phyloP scores from a whole-genome alignment of 2,888 invertebrate species.

The Andrena minutula region DNA sequence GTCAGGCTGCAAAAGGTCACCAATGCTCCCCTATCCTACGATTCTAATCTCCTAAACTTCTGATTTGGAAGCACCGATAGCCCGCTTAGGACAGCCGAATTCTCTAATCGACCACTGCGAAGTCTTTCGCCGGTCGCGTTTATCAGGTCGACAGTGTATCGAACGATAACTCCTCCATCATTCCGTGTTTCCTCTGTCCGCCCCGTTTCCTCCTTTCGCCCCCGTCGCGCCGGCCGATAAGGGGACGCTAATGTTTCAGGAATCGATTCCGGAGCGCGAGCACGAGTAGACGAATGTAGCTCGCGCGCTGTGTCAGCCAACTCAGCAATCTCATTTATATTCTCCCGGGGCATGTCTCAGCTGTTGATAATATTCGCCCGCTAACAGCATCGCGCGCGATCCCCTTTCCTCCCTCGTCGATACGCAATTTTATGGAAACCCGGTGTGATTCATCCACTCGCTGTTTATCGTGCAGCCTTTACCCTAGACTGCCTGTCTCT shows the following conservation, averaged over 20 bases:
- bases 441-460: slow-evolving; percentile 49
- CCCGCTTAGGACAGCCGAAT: not conserved
- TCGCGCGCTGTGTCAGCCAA: slow-evolving; percentile 9
- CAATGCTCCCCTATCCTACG: no score
- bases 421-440: slow-evolving; percentile 43
- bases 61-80: no score
- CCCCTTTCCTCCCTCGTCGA: slow-evolving; percentile 21
- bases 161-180: slow-evolving; percentile 4
- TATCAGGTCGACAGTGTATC: slow-evolving; percentile 3
- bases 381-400: not conserved
- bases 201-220: not conserved
- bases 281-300: slow-evolving; percentile 17
- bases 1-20: no score
- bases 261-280: slow-evolving; percentile 11
- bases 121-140: not conserved
- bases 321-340: slow-evolving; percentile 35
- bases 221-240: slow-evolving; percentile 17
- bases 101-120: not conserved
- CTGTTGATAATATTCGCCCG: slow-evolving; percentile 43
- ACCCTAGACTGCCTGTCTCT: slow-evolving; percentile 62
- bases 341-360: slow-evolving; percentile 34
- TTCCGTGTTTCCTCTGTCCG: not conserved
- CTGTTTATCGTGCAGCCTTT: slow-evolving; percentile 51
- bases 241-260: slow-evolving; percentile 18
- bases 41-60: no score